Evolutionary conservation across 2,888 invertebrate genomes (phyloP).

Genomic region (Thera obeliscata): DNA sequence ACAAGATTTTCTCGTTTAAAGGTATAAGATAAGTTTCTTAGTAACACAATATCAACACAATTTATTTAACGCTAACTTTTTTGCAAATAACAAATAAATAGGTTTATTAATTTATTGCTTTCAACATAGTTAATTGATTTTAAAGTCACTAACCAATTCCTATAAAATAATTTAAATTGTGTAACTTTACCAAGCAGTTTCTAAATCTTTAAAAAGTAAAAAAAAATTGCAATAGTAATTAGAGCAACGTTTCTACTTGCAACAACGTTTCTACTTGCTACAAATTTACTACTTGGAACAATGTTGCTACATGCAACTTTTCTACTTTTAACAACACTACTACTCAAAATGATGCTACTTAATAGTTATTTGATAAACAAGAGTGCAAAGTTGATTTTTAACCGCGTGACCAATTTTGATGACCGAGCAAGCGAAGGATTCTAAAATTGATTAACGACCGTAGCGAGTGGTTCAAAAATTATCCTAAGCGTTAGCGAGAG

Average conservation of each 20-base stretch:
- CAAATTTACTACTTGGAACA: not conserved
- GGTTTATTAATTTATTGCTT: no score
- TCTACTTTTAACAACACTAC: not conserved
- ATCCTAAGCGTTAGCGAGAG: no score
- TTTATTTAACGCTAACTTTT: no score
- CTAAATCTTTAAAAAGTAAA: not conserved
- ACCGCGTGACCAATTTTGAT: no score
- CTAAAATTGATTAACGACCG: no score
- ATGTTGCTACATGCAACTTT: not conserved
- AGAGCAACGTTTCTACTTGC: not conserved
- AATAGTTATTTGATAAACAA: not conserved
- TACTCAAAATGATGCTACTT: not conserved
- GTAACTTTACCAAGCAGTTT: slow-evolving; percentile 11
- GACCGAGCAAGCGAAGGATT: no score
- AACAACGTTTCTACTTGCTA: not conserved
- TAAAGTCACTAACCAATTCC: not conserved
- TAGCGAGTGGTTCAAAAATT: no score
- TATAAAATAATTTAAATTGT: not conserved
- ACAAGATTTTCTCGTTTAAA: no score
- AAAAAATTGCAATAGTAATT: not conserved
- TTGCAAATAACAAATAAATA: no score
- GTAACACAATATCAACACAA: no score
- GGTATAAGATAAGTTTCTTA: no score
- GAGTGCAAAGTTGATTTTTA: no score
- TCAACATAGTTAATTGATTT: not conserved